Percentiles rank a stretch among this genome's conserved stretches.
These are phyloP conservation scores for Hycleus phaleratus DNA, from an alignment of 1,140 invertebrate species.

Conservation along the genomic window DNA sequence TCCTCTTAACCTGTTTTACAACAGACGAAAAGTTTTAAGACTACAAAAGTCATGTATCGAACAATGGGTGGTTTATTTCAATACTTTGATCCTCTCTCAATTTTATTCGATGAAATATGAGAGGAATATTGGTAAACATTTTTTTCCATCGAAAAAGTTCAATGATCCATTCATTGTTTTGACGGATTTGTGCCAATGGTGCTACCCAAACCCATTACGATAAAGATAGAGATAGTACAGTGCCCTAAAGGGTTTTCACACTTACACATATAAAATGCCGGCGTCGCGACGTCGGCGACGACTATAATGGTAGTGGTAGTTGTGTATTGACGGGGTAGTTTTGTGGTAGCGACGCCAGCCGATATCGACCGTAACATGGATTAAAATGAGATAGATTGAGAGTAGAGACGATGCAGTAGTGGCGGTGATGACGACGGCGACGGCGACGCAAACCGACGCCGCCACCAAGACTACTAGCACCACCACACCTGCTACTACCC, in stretches of 20 bases:
- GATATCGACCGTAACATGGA: slow-evolving; percentile 9
- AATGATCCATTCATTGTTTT: too few relatives aligned
- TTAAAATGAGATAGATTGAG: neutral
- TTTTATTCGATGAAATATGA: too few relatives aligned
- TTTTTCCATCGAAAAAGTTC: too few relatives aligned
- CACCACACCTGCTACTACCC: slow-evolving; percentile 10
- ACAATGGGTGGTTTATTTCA: too few relatives aligned
- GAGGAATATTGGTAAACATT: too few relatives aligned
- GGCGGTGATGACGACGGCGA: neutral
- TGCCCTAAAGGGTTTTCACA: slow-evolving; percentile 3
- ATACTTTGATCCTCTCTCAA: too few relatives aligned
- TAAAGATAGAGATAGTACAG: too few relatives aligned
- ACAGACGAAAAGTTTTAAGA: too few relatives aligned
- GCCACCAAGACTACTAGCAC: slow-evolving; percentile 5
- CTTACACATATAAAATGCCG: slow-evolving; percentile 6
- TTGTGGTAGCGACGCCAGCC: slow-evolving; percentile 10
- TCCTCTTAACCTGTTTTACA: neutral
- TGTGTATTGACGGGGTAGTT: neutral
- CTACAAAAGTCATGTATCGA: too few relatives aligned
- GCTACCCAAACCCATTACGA: neutral
- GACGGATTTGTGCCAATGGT: neutral
- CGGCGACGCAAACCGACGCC: slow-evolving; percentile 13
- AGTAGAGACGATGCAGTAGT: neutral
- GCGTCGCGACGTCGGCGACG: slow-evolving; percentile 8
- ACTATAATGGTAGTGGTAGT: too few relatives aligned